phyloP scores from a whole-genome alignment of 2,888 invertebrate species.

The Laothoe populi region DNA sequence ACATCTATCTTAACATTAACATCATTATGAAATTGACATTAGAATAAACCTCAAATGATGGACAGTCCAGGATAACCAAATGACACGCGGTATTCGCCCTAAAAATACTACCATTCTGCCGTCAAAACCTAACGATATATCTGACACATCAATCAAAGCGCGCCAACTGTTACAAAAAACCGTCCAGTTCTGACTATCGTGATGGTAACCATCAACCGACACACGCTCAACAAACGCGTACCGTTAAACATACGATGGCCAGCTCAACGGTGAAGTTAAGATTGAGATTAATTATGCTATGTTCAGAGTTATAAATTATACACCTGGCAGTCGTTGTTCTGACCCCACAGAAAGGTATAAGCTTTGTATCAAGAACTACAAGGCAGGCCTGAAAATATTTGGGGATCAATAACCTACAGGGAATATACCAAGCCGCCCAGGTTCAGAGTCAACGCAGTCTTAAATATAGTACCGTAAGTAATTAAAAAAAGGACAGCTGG shows the following conservation, averaged over 20 bases:
- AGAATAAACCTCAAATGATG: not conserved
- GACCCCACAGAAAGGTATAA: too few species aligned
- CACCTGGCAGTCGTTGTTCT: not conserved
- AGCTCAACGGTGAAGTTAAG: not conserved
- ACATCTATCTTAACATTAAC: too few species aligned
- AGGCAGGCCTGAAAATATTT: too few species aligned
- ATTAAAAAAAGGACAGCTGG: too few species aligned
- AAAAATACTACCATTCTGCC: constrained; percentile 10
- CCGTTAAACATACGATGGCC: constrained; percentile 36
- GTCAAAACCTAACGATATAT: constrained; percentile 21
- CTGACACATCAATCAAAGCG: constrained; percentile 20
- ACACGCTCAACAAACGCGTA: constrained; percentile 51
- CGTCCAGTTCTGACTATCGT: not conserved
- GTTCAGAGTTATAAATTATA: not conserved
- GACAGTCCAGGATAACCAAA: constrained; percentile 1
- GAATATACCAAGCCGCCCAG: too few species aligned
- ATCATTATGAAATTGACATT: not conserved
- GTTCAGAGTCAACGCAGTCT: too few species aligned
- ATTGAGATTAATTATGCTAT: not conserved
- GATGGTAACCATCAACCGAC: constrained; percentile 24
- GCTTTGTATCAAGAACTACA: too few species aligned
- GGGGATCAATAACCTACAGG: too few species aligned
- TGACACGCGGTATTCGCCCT: constrained; percentile 9
- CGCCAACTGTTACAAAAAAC: constrained; percentile 8
- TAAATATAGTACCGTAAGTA: too few species aligned